Conservation (phyloP, 2,888 invertebrate genomes). For the Conops quadrifasciatus region DNA sequence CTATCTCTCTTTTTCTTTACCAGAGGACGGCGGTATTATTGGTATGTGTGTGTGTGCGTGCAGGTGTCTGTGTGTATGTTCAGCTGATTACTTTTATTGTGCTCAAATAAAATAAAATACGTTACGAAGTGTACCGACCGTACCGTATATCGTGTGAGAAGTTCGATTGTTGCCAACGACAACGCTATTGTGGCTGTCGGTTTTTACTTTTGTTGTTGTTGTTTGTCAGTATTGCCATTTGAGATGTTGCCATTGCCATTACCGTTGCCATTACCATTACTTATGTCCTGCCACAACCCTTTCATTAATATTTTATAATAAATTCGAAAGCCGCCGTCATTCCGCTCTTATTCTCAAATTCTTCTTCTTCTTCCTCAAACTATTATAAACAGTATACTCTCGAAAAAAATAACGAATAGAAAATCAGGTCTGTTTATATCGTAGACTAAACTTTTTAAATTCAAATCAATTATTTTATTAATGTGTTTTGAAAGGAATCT, state of each 20-base stretch:
- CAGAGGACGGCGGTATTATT: constrained; percentile 8
- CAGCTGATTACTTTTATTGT: constrained; percentile 38
- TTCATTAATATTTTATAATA: constrained; percentile 32
- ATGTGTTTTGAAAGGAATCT: too few relatives aligned
- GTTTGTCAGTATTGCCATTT: constrained; percentile 13
- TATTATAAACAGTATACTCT: too few relatives aligned
- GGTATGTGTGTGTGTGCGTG: constrained; percentile 8
- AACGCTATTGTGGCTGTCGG: constrained; percentile 7
- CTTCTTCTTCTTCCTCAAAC: too few relatives aligned
- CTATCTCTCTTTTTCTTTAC: background rate
- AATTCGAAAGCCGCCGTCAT: constrained; percentile 6
- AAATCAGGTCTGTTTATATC: too few relatives aligned
- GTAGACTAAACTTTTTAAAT: too few relatives aligned
- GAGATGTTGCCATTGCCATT: constrained; percentile 28
- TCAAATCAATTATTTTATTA: too few relatives aligned
- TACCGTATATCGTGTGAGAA: constrained; percentile 22
- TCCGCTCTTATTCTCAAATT: background rate
- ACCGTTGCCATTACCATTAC: too few relatives aligned
- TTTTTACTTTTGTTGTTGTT: constrained; percentile 4
- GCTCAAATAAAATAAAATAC: constrained; percentile 31
- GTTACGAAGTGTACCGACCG: too few relatives aligned
- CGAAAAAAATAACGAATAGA: too few relatives aligned
- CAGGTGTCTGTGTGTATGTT: constrained; percentile 8
- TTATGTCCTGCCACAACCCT: constrained; percentile 24
- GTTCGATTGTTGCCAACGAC: constrained; percentile 37